Evolutionary conservation across 2,797 vertebrate species (phyloP).

Genomic region (Hephaestus fuliginosus): DNA sequence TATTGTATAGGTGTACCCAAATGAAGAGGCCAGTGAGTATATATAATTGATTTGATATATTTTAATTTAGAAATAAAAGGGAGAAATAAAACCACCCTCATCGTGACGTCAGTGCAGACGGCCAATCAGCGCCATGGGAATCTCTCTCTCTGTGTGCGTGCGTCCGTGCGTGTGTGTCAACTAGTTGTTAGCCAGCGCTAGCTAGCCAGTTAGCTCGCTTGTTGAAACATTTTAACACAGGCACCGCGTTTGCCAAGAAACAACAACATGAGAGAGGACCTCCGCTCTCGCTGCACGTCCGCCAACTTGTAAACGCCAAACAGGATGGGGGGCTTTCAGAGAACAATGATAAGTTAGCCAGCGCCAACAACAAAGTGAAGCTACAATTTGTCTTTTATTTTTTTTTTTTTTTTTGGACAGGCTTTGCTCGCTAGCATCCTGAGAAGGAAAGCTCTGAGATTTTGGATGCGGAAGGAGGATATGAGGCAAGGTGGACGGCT

Average conservation of each 20-base stretch:
- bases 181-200: slow-evolving; percentile 79
- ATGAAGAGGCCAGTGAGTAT: too few species aligned
- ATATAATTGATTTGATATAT: background rate
- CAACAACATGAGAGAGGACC: slow-evolving; percentile 51
- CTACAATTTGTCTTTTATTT: slow-evolving; percentile 43
- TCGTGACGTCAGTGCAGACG: slow-evolving; percentile 48
- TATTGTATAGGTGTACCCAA: too few species aligned
- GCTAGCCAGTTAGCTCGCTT: slow-evolving; percentile 71
- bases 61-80: background rate
- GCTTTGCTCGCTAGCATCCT: slow-evolving; percentile 67
- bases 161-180: slow-evolving; percentile 72
- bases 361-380: slow-evolving; percentile 60
- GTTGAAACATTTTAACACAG: slow-evolving; percentile 61
- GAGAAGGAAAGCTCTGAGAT: slow-evolving; percentile 76
- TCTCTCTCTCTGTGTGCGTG: slow-evolving; percentile 49
- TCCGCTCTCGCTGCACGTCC: slow-evolving; percentile 20
- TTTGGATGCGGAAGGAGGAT: slow-evolving; percentile 82
- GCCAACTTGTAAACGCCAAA: slow-evolving; percentile 48
- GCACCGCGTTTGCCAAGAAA: slow-evolving; percentile 47
- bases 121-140: slow-evolving; percentile 75
- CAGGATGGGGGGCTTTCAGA: slow-evolving; percentile 56
- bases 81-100: background rate
- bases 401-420: slow-evolving; percentile 17
- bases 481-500: slow-evolving; percentile 76
- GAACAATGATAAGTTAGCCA: slow-evolving; percentile 71